Evolutionary conservation across 2,888 invertebrate genomes (phyloP).

Genomic region (Leptopterna dolabrata): DNA sequence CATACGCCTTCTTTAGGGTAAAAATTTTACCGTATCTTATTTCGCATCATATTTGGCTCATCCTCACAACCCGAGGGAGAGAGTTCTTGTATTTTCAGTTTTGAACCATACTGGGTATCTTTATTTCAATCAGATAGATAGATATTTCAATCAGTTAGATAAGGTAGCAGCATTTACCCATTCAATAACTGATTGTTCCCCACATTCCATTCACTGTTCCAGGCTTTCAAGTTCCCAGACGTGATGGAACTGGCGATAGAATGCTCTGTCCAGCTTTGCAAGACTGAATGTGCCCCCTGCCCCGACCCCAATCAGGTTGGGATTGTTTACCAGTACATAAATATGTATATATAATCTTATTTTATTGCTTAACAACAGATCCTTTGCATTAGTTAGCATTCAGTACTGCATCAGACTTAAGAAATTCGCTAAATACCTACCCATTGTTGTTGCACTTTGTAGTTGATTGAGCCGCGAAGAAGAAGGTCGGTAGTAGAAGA

Average conservation of each 20-base stretch:
- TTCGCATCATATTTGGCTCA: background rate
- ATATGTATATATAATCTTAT: background rate
- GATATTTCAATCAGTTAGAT: too few relatives aligned
- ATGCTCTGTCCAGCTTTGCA: slow-evolving; percentile 85
- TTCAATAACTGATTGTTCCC: too few relatives aligned
- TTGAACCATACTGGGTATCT: too few relatives aligned
- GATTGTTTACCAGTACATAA: background rate
- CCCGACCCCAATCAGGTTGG: slow-evolving; percentile 73
- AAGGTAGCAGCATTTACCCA: too few relatives aligned
- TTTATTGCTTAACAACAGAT: background rate
- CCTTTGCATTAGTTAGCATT: background rate
- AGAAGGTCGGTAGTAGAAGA: background rate
- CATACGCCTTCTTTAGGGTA: slow-evolving; percentile 79
- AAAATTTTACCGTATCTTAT: background rate
- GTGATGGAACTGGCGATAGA: slow-evolving; percentile 85
- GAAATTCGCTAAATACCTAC: too few relatives aligned
- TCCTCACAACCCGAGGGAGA: too few relatives aligned
- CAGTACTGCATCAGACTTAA: too few relatives aligned
- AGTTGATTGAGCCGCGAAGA: slow-evolving; percentile 33
- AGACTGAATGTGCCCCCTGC: slow-evolving; percentile 81
- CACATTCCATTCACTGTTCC: slow-evolving; percentile 50
- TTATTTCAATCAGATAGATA: too few relatives aligned
- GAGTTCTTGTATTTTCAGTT: too few relatives aligned
- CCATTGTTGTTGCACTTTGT: background rate
- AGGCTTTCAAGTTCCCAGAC: slow-evolving; percentile 86